Percentiles rank a stretch among this genome's conserved stretches.
Evolutionary conservation across 2,888 invertebrate genomes (phyloP).

Genomic region (Nomada flava): DNA sequence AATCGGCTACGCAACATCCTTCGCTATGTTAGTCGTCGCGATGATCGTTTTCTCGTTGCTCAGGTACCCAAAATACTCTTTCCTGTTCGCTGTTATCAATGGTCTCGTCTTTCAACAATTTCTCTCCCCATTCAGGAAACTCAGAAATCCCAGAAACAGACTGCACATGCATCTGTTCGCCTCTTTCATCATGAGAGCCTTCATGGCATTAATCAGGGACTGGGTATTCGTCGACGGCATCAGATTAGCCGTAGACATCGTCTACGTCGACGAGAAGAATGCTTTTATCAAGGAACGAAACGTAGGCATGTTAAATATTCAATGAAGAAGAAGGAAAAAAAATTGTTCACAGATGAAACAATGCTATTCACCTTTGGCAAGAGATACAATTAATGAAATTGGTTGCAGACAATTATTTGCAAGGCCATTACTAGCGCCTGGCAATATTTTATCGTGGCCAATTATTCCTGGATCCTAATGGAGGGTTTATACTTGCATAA

Average conservation of each 20-base stretch:
- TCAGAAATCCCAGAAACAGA: conserved; percentile 88
- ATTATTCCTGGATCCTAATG: conserved; percentile 89
- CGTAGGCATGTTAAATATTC: conserved; percentile 75
- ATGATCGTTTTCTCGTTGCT: conserved; percentile 85
- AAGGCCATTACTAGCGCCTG: conserved; percentile 87
- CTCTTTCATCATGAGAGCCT: conserved; percentile 88
- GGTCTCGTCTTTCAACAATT: background rate
- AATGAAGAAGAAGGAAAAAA: too few relatives aligned
- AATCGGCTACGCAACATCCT: conserved; percentile 86
- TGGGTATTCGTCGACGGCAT: conserved; percentile 85
- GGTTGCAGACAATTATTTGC: conserved; percentile 87
- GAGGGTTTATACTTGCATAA: conserved; percentile 90
- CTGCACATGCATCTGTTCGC: conserved; percentile 88
- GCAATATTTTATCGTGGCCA: conserved; percentile 88
- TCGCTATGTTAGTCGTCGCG: conserved; percentile 85
- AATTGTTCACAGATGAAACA: background rate
- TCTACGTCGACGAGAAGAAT: conserved; percentile 79
- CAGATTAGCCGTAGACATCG: conserved; percentile 83
- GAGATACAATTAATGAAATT: conserved; percentile 5
- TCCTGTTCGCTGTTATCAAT: background rate
- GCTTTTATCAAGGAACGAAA: conserved; percentile 81
- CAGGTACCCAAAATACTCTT: conserved; percentile 77
- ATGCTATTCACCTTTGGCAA: too few relatives aligned
- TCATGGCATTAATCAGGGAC: conserved; percentile 87
- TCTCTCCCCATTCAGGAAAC: conserved; percentile 84